phyloP scores from a whole-genome alignment of 2,888 invertebrate species.

The Drosophila leonis region DNA sequence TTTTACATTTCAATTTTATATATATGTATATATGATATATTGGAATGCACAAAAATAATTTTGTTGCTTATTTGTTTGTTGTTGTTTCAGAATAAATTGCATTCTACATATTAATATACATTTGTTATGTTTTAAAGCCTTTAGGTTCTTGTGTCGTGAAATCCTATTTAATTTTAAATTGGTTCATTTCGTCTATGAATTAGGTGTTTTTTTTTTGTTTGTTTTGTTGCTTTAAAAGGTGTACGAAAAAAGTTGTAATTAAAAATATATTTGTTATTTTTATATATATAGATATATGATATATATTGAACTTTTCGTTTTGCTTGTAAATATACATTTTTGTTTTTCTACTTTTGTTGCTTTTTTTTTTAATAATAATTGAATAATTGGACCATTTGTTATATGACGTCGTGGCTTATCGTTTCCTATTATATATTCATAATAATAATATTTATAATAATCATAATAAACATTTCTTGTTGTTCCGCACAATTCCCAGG shows the following conservation, averaged over 20 bases:
- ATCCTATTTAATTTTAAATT: slow-evolving; percentile 73
- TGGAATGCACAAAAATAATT: slow-evolving; percentile 75
- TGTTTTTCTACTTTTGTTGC: slow-evolving; percentile 26
- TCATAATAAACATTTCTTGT: slow-evolving; percentile 57
- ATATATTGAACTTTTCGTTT: slow-evolving; percentile 30
- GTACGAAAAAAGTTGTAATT: slow-evolving; percentile 61
- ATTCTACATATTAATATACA: slow-evolving; percentile 18
- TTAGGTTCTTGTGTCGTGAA: slow-evolving; percentile 67
- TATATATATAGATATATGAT: slow-evolving; percentile 35
- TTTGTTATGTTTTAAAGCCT: slow-evolving; percentile 72
- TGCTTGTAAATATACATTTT: slow-evolving; percentile 59
- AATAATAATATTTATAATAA: slow-evolving; percentile 16
- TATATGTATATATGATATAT: slow-evolving; percentile 63
- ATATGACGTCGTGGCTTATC: slow-evolving; percentile 66
- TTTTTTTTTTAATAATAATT: slow-evolving; percentile 64
- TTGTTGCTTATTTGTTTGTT: slow-evolving; percentile 36
- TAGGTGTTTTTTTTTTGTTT: slow-evolving; percentile 28
- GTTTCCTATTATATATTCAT: slow-evolving; percentile 40
- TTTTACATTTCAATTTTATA: slow-evolving; percentile 14
- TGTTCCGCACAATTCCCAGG: slow-evolving; percentile 74
- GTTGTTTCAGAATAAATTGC: slow-evolving; percentile 41
- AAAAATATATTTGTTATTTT: slow-evolving; percentile 58
- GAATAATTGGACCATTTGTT: slow-evolving; percentile 82
- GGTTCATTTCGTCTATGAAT: slow-evolving; percentile 61
- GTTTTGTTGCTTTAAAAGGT: slow-evolving; percentile 61